Percentiles rank a stretch among this genome's conserved stretches.
These are phyloP conservation scores for Mya arenaria DNA, from an alignment of 1,140 invertebrate genomes.

Conservation along the genomic window DNA sequence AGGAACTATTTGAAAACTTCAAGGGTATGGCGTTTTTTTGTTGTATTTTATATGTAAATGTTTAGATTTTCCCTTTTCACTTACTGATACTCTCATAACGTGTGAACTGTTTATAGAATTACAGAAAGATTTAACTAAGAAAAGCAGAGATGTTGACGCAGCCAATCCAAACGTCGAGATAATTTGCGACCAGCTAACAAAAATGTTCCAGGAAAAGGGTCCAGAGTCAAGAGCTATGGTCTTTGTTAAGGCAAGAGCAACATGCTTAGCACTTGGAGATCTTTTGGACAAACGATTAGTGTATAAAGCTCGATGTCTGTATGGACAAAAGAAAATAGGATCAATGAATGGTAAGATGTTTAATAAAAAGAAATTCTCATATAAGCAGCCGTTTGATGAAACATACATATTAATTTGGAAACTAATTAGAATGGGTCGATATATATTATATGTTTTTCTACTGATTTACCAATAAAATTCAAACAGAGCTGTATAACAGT, in stretches of 20 bases:
- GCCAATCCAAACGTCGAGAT: slow-evolving; percentile 17
- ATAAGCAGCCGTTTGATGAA: no score
- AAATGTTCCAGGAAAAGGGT: not conserved
- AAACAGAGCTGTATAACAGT: no score
- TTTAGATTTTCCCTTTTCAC: no score
- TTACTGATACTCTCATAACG: no score
- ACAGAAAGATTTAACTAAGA: not conserved
- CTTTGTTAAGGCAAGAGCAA: slow-evolving; percentile 25
- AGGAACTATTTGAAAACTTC: slow-evolving; percentile 1
- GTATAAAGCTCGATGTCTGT: not conserved
- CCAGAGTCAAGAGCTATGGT: slow-evolving; percentile 31
- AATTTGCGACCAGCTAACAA: not conserved
- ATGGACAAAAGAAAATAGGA: slow-evolving; percentile 3
- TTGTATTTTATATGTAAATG: no score
- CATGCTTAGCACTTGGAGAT: slow-evolving; percentile 19
- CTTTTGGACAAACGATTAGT: not conserved
- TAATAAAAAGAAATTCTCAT: no score
- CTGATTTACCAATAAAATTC: no score
- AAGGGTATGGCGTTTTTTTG: slow-evolving; percentile 4
- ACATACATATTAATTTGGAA: no score
- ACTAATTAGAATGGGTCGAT: no score
- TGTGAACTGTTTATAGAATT: slow-evolving; percentile 21
- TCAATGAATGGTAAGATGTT: no score
- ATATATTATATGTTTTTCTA: no score
- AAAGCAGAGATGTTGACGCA: not conserved